Percentiles rank a stretch among this genome's conserved stretches.
Evolutionary conservation across 2,797 vertebrate species (phyloP).

Genomic region (Pitangus sulphuratus): DNA sequence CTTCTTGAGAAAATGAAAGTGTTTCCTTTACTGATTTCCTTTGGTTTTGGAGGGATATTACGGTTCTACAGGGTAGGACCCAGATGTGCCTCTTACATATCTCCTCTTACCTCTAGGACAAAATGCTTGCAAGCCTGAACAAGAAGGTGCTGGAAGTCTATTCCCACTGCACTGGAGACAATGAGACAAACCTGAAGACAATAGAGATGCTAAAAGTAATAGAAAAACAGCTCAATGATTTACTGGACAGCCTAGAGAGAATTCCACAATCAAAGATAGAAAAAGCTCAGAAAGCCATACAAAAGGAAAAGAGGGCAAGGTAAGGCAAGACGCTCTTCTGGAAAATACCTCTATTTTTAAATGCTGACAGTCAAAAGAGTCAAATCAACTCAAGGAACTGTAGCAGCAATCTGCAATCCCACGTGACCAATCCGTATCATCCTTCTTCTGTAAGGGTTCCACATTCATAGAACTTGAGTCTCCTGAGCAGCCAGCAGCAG

Average conservation of each 20-base stretch:
- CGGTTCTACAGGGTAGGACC: background rate
- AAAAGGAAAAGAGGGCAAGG: constrained; percentile 85
- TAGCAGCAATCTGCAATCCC: background rate
- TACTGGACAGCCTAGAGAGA: constrained; percentile 84
- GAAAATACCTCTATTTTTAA: background rate
- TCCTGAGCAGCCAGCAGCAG: background rate
- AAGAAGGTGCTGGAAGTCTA: constrained; percentile 88
- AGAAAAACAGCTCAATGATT: constrained; percentile 80
- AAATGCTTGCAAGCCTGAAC: constrained; percentile 78
- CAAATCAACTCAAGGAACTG: background rate
- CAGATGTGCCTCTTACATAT: background rate
- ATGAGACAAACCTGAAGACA: constrained; percentile 79
- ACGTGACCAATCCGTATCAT: background rate
- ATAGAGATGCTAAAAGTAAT: constrained; percentile 87
- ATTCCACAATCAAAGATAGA: constrained; percentile 79
- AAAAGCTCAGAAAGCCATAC: constrained; percentile 82
- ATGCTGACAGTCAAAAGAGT: background rate
- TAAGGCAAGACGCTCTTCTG: constrained; percentile 21
- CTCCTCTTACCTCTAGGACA: constrained; percentile 76
- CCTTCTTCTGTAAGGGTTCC: background rate
- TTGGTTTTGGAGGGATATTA: background rate
- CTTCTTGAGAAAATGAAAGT: background rate
- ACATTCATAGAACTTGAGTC: background rate
- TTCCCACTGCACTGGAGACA: constrained; percentile 79
- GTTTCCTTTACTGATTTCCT: background rate